Evolutionary conservation across 2,113 vertebrate genomes (phyloP).

Genomic region (Ptilorrhoa leucosticta): DNA sequence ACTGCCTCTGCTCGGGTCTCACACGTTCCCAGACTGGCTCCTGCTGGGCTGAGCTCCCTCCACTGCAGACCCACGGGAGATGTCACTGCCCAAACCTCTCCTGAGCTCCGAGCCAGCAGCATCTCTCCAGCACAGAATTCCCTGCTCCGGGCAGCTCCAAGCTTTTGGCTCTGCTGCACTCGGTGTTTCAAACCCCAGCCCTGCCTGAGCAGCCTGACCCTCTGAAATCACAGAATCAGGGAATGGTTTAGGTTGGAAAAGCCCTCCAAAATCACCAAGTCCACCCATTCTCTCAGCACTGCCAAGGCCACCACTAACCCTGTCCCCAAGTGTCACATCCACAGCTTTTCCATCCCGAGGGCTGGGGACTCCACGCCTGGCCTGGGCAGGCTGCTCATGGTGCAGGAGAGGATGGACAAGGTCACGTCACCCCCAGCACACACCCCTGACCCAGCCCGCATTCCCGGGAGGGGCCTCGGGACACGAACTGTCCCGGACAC

Average conservation of each 20-base stretch:
- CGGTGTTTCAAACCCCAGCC: background rate
- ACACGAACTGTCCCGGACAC: background rate
- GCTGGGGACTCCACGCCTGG: too few relatives aligned
- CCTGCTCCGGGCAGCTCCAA: background rate
- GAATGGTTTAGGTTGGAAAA: background rate
- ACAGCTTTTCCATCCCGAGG: rapidly evolving
- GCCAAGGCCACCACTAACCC: background rate
- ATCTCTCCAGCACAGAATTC: rapidly evolving
- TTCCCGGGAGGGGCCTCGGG: background rate
- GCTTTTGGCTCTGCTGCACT: background rate
- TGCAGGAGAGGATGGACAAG: background rate
- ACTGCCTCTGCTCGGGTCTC: background rate
- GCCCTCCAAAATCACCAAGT: background rate
- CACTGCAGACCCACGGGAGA: background rate
- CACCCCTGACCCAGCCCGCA: rapidly evolving
- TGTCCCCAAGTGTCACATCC: background rate
- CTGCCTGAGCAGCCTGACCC: background rate
- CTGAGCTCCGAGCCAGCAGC: background rate
- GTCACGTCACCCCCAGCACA: background rate
- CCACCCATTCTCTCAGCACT: background rate
- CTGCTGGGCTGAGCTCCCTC: background rate
- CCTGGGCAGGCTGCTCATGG: background rate
- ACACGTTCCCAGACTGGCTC: background rate
- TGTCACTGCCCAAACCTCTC: background rate
- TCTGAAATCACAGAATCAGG: background rate